Percentiles rank a stretch among this genome's conserved stretches.
These are phyloP conservation scores for Cotesia chilonis DNA, from an alignment of 1,140 invertebrate species.

Conservation along the genomic window DNA sequence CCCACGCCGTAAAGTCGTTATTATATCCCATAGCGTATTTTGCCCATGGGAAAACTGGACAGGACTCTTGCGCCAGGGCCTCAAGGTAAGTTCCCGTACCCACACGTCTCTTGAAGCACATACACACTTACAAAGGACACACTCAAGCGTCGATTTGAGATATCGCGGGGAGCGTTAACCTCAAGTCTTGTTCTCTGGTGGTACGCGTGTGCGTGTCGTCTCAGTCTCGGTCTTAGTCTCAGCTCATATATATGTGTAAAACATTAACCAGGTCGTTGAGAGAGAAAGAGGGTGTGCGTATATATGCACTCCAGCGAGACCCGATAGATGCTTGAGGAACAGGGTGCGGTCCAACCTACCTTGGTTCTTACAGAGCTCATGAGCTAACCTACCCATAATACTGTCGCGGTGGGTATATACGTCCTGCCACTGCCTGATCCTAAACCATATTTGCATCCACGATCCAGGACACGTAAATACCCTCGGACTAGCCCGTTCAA, in stretches of 20 bases:
- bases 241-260: conserved; percentile 23
- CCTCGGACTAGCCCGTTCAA: conserved; percentile 28
- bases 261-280: conserved; percentile 34
- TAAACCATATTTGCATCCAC: conserved; percentile 59
- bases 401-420: conserved; percentile 55
- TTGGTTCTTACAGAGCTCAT: conserved; percentile 41
- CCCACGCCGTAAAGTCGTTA: conserved; percentile 57
- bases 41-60: conserved; percentile 61
- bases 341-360: conserved; percentile 62
- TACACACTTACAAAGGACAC: conserved; percentile 37
- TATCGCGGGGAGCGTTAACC: conserved; percentile 61
- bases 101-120: conserved; percentile 25
- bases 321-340: conserved; percentile 58
- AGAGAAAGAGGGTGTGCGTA: conserved; percentile 40
- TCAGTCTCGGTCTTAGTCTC: conserved; percentile 1
- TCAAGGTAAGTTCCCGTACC: conserved; percentile 44
- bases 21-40: conserved; percentile 58
- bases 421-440: conserved; percentile 46
- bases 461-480: conserved; percentile 55
- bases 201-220: conserved; percentile 37
- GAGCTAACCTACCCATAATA: conserved; percentile 61
- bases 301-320: conserved; percentile 23
- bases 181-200: conserved; percentile 51
- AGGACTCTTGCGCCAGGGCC: conserved; percentile 48
- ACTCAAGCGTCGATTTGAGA: conserved; percentile 55